Percentiles rank a stretch among this genome's conserved stretches.
Evolutionary conservation across 2,113 vertebrate genomes (phyloP).

Genomic region (Mustelus asterias): DNA sequence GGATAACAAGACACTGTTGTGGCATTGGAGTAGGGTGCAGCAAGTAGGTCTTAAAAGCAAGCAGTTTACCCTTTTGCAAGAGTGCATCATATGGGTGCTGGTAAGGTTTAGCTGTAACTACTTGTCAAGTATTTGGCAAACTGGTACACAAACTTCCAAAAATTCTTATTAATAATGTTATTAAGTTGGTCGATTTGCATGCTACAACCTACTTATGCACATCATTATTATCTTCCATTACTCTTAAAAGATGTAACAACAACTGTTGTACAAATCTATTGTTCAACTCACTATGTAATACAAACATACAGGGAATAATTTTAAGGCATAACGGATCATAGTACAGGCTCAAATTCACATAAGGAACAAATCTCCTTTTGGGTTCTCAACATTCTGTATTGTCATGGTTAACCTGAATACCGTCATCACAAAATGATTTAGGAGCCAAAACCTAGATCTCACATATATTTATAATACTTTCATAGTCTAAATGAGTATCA

Average conservation of each 20-base stretch:
- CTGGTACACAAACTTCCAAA: background rate
- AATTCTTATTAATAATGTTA: background rate
- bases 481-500: background rate
- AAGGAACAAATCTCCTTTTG: background rate
- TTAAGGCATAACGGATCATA: background rate
- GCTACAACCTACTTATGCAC: background rate
- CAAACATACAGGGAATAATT: background rate
- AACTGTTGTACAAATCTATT: background rate
- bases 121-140: background rate
- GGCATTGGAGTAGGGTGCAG: background rate
- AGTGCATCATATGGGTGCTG: background rate
- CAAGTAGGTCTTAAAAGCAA: background rate
- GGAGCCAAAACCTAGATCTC: background rate
- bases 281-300: constrained; percentile 7
- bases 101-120: background rate
- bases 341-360: background rate
- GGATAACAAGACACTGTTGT: background rate
- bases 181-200: background rate
- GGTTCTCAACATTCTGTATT: background rate
- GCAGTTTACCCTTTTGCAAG: background rate
- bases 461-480: background rate
- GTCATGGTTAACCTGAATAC: background rate
- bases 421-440: background rate
- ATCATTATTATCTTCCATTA: background rate
- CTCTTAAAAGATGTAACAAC: constrained; percentile 4